Conservation (phyloP, 2,797 vertebrate species). For the Argya squamiceps region DNA sequence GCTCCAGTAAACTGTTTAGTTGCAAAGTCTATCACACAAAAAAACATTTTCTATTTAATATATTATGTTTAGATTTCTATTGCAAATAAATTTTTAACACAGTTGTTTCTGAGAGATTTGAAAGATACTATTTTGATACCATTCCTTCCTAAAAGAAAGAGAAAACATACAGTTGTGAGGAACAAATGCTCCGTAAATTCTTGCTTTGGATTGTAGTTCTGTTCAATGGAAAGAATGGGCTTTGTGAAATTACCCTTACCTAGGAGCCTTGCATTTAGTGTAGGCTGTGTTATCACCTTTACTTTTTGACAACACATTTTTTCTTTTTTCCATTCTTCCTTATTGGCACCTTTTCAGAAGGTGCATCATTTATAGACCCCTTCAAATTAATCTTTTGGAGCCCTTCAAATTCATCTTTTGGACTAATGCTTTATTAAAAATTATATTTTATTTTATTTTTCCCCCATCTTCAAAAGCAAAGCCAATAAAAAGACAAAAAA, state of each 20-base stretch:
- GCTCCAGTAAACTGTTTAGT: not conserved
- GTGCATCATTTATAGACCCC: conserved; percentile 9
- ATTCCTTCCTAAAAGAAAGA: not conserved
- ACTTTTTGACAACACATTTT: conserved; percentile 14
- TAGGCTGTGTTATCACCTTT: not conserved
- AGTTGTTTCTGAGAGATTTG: not conserved
- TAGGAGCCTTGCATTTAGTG: not conserved
- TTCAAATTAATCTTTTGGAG: conserved; percentile 61
- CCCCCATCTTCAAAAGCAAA: conserved; percentile 21
- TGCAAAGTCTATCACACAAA: not conserved
- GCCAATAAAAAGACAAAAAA: conserved; percentile 23
- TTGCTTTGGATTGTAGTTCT: not conserved
- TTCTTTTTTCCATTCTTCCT: not conserved
- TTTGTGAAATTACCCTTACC: not conserved
- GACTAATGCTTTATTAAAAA: conserved; percentile 12
- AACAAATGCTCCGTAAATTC: not conserved
- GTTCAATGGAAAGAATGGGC: not conserved
- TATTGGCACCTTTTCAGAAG: not conserved
- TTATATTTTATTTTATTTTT: not conserved
- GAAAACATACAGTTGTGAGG: not conserved
- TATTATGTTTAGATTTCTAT: not conserved
- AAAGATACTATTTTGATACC: not conserved
- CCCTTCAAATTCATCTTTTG: conserved; percentile 60
- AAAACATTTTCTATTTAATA: not conserved
- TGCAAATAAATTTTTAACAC: not conserved